phyloP scores from a whole-genome alignment of 1,140 invertebrate species.

The Brachionus rotundiformis region DNA sequence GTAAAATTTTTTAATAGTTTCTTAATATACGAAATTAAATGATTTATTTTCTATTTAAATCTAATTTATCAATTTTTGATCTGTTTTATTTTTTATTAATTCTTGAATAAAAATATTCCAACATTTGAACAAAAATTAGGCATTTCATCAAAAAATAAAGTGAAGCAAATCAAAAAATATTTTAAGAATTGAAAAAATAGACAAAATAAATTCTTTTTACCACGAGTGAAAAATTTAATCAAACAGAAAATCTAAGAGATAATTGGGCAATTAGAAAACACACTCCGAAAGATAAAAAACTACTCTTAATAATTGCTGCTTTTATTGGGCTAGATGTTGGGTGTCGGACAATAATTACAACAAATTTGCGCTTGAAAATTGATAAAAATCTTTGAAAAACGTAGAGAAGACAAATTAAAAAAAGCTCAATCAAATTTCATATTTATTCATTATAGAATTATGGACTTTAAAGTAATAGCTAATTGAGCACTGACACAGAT shows the following conservation, averaged over 20 bases:
- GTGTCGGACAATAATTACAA: background rate
- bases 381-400: background rate
- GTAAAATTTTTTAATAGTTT: background rate
- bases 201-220: background rate
- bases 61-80: conserved; percentile 16
- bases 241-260: background rate
- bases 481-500: background rate
- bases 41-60: background rate
- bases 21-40: conserved; percentile 1
- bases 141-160: background rate
- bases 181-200: background rate
- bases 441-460: background rate
- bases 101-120: background rate
- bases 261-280: background rate
- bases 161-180: background rate
- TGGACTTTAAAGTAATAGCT: background rate
- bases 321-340: background rate
- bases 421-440: background rate
- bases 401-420: background rate
- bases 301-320: background rate
- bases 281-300: background rate
- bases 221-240: background rate
- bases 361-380: background rate
- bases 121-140: background rate
- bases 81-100: background rate